phyloP scores from a whole-genome alignment of 1,140 invertebrate genomes.

The Pemphigus obesinymphae region DNA sequence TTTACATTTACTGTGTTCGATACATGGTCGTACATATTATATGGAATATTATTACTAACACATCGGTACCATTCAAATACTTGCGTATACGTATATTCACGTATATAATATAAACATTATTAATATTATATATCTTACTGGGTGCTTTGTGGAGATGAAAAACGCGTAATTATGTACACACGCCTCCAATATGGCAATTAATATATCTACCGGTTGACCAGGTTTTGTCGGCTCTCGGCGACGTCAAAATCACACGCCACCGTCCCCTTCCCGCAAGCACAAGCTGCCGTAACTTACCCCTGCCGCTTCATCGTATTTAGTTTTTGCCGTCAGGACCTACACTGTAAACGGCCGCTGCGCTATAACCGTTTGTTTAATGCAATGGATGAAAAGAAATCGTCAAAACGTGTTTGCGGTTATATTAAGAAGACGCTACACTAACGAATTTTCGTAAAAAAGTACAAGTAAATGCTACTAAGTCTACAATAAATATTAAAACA shows the following conservation, averaged over 20 bases:
- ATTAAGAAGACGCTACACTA: too few relatives aligned
- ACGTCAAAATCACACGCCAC: constrained; percentile 36
- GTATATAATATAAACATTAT: too few relatives aligned
- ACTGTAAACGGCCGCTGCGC: neutral
- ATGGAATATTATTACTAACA: too few relatives aligned
- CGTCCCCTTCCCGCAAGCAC: neutral
- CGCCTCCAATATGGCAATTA: neutral
- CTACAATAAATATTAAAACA: too few relatives aligned
- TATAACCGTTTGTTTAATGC: neutral
- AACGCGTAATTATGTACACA: neutral
- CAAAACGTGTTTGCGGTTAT: neutral
- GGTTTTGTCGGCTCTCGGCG: constrained; percentile 1
- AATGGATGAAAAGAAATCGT: neutral
- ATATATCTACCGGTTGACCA: neutral
- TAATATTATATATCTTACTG: neutral
- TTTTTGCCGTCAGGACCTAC: neutral
- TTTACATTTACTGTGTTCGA: too few relatives aligned
- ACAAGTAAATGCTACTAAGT: too few relatives aligned
- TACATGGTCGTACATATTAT: too few relatives aligned
- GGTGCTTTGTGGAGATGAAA: neutral
- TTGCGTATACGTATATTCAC: neutral
- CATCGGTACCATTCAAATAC: too few relatives aligned
- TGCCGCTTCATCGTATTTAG: neutral
- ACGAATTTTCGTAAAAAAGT: too few relatives aligned
- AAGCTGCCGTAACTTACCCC: neutral